Conservation (phyloP, 2,797 vertebrate genomes). For the Syncerus caffer region DNA sequence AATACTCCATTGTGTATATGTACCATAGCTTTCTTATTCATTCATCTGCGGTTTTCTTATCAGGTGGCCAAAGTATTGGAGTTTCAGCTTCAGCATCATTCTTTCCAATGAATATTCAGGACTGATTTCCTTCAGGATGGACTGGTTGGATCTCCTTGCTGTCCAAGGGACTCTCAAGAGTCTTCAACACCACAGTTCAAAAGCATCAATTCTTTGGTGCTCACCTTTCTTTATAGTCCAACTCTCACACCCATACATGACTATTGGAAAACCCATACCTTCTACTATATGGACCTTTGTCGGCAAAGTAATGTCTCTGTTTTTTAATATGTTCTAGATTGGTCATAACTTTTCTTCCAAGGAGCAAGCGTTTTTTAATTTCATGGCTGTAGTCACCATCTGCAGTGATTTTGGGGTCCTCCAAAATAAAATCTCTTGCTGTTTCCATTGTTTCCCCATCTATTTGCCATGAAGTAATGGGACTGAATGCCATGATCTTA, state of each 20-base stretch:
- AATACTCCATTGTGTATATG: no score
- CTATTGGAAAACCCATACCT: not conserved
- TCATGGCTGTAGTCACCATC: not conserved
- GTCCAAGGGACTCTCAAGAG: not conserved
- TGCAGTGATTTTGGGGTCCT: not conserved
- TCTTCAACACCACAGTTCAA: not conserved
- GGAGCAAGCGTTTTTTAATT: not conserved
- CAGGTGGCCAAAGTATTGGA: not conserved
- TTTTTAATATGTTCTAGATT: not conserved
- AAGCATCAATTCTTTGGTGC: not conserved
- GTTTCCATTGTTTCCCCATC: not conserved
- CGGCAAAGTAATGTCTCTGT: not conserved
- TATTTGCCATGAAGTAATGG: not conserved
- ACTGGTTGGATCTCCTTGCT: not conserved
- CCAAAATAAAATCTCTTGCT: not conserved
- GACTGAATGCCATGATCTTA: not conserved
- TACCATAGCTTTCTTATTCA: no score
- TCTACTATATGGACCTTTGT: not conserved
- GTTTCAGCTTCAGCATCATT: not conserved
- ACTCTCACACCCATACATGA: not conserved
- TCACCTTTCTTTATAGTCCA: not conserved
- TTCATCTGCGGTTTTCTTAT: fast-evolving
- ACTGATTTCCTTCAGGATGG: not conserved
- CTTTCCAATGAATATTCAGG: not conserved
- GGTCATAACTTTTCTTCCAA: not conserved